Evolutionary conservation across 2,888 invertebrate genomes (phyloP), one percentile per base, ranked within the genome.

Genomic region (Polyommatus iphigenia): DNA sequence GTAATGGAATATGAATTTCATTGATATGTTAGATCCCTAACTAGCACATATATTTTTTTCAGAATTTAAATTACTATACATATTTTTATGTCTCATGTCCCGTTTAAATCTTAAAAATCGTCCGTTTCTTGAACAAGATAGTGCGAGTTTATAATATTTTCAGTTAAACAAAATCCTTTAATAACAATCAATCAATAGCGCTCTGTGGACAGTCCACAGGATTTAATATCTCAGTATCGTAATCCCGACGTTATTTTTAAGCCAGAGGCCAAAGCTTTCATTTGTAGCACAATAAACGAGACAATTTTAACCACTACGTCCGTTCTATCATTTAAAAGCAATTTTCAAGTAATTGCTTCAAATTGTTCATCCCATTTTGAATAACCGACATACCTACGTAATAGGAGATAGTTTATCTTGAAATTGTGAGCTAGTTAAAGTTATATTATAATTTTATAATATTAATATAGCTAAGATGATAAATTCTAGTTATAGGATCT

Each of bases 261-360:
- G 24, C 24, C 46, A 24, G 54, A 18, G 50, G 46, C 7, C 24
- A 75, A 75, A 75, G 15, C 54, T 75, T 75, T 75, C 75, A 50
- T 46, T 50, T 75, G 15, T 75, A 50, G 24, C 50, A 75, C 54
- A 75, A 75, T 75, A 54, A 75, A 75, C 29, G 75, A 50, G 24
- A 29, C 75, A 75, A 54, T 75, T 54, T 75, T 75, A 73, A 50
- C 75, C 75, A 75, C 75, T 24, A 41, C 46, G 75, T 75, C 24
- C 75, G 54, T 54, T 75, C 54, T 75, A 75, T 75, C 54, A 75
- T 75, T 75, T 75, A 75, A 75, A 75, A 75, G 18, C 75, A 75
- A 75, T 75, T 75, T 75, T 50, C 54, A 54, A 75, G 50, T 20
- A 75, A 75, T 75, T 75, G 18, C 75, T 24, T 75, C 18, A 75